Percentiles rank a stretch among this genome's conserved stretches.
phyloP scores from a whole-genome alignment of 1,140 invertebrate species.

The Drosophila nigrodunni region DNA sequence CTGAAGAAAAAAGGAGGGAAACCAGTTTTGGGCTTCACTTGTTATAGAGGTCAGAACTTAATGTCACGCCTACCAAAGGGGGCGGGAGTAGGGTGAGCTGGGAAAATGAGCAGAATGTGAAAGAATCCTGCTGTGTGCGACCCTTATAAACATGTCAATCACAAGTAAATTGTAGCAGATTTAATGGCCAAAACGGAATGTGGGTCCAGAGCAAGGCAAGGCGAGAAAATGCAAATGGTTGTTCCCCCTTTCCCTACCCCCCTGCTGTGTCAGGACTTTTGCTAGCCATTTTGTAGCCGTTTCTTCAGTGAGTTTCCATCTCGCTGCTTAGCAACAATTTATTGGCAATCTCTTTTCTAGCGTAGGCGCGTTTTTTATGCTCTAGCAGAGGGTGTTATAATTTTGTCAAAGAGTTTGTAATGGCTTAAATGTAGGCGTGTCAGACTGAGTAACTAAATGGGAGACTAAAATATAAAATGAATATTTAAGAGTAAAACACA shows the following conservation, averaged over 20 bases:
- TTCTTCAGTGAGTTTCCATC: constrained; percentile 48
- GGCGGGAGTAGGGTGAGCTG: no score
- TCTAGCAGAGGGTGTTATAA: background rate
- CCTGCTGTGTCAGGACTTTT: constrained; percentile 41
- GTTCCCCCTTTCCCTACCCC: background rate
- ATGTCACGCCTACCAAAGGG: background rate
- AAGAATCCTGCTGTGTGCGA: constrained; percentile 42
- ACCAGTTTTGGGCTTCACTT: constrained; percentile 63
- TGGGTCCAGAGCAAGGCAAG: constrained; percentile 45
- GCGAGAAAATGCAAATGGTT: constrained; percentile 65
- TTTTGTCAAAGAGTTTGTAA: no score
- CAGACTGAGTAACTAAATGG: no score
- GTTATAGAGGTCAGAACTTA: constrained; percentile 36
- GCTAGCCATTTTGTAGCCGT: background rate
- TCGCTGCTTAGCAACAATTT: constrained; percentile 75
- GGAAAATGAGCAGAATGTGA: background rate
- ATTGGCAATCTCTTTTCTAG: constrained; percentile 68
- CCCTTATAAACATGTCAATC: constrained; percentile 83
- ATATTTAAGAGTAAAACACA: no score
- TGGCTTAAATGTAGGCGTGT: no score
- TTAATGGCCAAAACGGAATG: constrained; percentile 62
- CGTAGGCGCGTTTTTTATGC: constrained; percentile 52
- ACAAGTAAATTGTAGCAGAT: constrained; percentile 82
- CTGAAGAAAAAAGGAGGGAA: constrained; percentile 22
- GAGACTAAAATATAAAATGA: no score